These are phyloP conservation scores for Poeciliopsis prolifica DNA, from an alignment of 2,113 vertebrate genomes.

Conservation along the genomic window DNA sequence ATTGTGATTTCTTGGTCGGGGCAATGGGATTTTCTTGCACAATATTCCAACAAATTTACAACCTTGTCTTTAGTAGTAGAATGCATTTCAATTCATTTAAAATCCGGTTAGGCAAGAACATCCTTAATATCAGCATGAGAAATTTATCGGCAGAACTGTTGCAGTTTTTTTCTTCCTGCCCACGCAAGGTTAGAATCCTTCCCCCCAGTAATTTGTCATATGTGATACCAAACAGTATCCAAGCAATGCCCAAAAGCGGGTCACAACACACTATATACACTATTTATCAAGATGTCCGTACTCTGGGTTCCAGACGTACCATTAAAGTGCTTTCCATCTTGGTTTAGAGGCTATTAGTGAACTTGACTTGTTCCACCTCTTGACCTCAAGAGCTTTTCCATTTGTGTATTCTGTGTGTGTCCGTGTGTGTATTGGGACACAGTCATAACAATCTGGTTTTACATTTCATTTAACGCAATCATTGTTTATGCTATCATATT, in stretches of 20 bases:
- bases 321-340: conserved; percentile 47
- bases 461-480: not conserved
- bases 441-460: conserved; percentile 39
- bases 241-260: conserved; percentile 29
- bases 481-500: not conserved
- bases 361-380: conserved; percentile 52
- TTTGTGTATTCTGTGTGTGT: not conserved
- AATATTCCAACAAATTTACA: conserved; percentile 1
- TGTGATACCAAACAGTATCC: conserved; percentile 31
- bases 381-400: conserved; percentile 43
- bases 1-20: conserved; percentile 18
- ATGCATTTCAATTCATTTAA: not conserved
- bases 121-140: not conserved
- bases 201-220: conserved; percentile 17
- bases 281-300: conserved; percentile 57
- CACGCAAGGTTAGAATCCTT: conserved; percentile 11
- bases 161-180: conserved; percentile 1
- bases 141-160: not conserved
- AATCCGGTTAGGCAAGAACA: not conserved
- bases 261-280: conserved; percentile 31
- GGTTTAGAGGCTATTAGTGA: conserved; percentile 57
- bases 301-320: conserved; percentile 48
- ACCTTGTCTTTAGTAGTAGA: not conserved
- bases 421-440: conserved; percentile 7
- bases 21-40: conserved; percentile 3